Conservation (phyloP, 2,113 vertebrate genomes). For the Asarcornis scutulata region DNA sequence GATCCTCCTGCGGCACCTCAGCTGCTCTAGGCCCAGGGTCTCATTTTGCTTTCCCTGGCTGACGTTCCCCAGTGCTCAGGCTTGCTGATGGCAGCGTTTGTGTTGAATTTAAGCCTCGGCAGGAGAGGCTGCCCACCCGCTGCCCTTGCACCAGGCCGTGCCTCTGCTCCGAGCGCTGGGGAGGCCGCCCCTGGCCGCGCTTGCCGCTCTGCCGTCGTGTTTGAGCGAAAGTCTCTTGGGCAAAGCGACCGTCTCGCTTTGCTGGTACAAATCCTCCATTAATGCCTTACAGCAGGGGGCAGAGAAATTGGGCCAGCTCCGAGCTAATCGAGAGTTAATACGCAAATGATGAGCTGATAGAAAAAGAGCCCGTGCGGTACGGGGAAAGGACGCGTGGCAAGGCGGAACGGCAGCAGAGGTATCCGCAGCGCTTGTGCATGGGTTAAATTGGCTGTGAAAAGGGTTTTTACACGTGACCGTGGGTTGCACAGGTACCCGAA, state of each 20-base stretch:
- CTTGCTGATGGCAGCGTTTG: too few relatives aligned
- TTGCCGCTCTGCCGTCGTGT: not conserved
- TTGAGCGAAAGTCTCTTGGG: constrained; percentile 19
- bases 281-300: constrained; percentile 11
- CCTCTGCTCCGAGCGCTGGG: accelerated
- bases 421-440: not conserved
- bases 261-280: constrained; percentile 41
- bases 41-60: too few relatives aligned
- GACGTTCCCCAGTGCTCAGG: too few relatives aligned
- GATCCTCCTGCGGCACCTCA: not conserved
- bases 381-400: not conserved
- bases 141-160: not conserved
- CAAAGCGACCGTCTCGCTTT: not conserved
- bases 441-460: not conserved
- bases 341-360: constrained; percentile 13
- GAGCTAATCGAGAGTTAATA: constrained; percentile 31
- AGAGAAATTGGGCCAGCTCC: constrained; percentile 17
- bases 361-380: accelerated
- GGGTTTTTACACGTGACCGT: accelerated
- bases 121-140: not conserved
- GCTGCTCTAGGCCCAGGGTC: too few relatives aligned
- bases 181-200: not conserved
- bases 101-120: not conserved
- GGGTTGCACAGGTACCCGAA: not conserved
- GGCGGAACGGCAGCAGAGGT: not conserved